Evolutionary conservation across 1,140 invertebrate genomes (phyloP), one percentile per base, ranked within the genome.

Genomic region (Oscheius sp.): DNA sequence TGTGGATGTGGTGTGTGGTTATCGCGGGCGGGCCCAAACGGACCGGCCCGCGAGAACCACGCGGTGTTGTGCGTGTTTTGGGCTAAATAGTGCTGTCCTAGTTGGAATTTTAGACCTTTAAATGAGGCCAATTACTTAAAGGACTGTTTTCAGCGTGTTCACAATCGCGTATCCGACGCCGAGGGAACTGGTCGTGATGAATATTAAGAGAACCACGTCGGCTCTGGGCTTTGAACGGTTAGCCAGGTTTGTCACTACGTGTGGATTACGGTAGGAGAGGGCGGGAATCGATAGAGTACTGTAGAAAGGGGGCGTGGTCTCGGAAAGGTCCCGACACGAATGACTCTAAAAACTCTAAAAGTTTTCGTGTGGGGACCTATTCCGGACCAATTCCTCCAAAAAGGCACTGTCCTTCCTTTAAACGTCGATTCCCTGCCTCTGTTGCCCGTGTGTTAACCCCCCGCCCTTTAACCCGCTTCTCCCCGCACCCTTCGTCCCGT

Each of bases 161-260:
- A 82, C 82, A 15, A 81, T 75, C 10, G 32, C 82, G 3, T 75
- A 45, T 38, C 81, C 82, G 26, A 79, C 82, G 23, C 80, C 80
- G 1, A 71, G 80, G 13, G 81, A 82, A 34, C 55, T 74, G 10
- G 62, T 79, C 4, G 74, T 73, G 15, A 66, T 81, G 32, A 62
- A 73, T 23, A 75, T 80, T 26, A 82, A 84, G 72, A 23, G 64
- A 26, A 55, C 15, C 28, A 42, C 32, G 18, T 36, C 62, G 7
- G 68, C 36, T 29, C 42, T 71, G 26, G 75, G 72, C 38, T 74
- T 74, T 65, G 72, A 74, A 68, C 72, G 72, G 64, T 67, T 74
- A 66, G 65, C 72, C 63, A 74, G 72, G 72, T 74, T 73, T 71
- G 63, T 65, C 55, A 46, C 34, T 32, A 29, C 64, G 31, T 67